Evolutionary conservation across 2,888 invertebrate genomes (phyloP).

Genomic region (Phorcus lineatus): DNA sequence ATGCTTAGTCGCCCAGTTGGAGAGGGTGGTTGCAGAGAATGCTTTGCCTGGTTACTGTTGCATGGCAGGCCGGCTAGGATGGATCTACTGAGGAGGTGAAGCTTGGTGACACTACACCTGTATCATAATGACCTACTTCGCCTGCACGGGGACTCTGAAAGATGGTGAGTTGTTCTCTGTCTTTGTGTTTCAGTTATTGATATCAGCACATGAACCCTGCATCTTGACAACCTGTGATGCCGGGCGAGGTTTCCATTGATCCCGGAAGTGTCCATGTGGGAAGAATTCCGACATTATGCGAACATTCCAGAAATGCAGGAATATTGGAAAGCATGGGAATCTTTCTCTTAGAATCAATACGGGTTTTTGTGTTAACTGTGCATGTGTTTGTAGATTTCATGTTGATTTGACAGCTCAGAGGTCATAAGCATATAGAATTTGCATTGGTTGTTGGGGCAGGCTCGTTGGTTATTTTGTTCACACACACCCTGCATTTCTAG

Average conservation of each 20-base stretch:
- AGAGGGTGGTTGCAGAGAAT: not conserved
- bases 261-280: conserved; percentile 10
- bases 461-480: no score
- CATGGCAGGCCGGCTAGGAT: not conserved
- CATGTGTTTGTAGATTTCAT: no score
- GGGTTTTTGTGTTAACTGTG: no score
- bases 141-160: not conserved
- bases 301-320: not conserved
- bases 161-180: not conserved
- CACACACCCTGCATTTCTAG: no score
- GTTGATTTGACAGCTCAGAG: no score
- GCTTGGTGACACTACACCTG: not conserved
- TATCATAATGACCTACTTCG: not conserved
- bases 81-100: not conserved
- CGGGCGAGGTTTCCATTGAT: not conserved
- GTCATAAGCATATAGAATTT: no score
- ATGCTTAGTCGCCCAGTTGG: not conserved
- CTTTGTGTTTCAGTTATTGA: no score
- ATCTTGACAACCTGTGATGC: not conserved
- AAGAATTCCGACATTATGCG: conserved; percentile 6
- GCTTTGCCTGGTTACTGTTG: not conserved
- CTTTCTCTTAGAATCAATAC: no score
- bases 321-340: no score
- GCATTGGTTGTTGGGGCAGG: no score
- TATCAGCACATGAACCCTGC: no score